Conservation (phyloP, 2,888 invertebrate species). For the Sesia apiformis region DNA sequence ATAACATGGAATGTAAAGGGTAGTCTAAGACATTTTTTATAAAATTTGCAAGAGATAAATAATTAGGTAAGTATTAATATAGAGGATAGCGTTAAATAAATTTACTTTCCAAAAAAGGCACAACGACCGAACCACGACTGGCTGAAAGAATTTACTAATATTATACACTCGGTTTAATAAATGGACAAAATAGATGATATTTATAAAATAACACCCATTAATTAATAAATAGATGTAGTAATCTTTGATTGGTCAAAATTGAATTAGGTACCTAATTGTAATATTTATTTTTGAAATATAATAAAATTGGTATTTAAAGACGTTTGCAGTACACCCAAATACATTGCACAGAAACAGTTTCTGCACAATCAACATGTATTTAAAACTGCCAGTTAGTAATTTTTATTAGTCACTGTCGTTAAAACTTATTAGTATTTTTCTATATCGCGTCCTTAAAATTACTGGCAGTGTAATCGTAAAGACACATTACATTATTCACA, state of each 20-base stretch:
- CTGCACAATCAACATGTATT: no score
- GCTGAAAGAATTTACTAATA: neutral
- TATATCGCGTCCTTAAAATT: slow-evolving; percentile 7
- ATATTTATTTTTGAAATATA: no score
- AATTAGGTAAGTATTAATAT: neutral
- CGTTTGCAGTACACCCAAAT: no score
- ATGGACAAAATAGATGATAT: neutral
- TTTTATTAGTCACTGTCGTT: no score
- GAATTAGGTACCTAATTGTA: neutral
- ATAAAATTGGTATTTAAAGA: no score
- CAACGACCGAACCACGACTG: slow-evolving; percentile 25
- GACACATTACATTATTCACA: neutral
- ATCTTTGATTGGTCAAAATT: neutral
- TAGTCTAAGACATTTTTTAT: neutral
- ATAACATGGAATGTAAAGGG: slow-evolving; percentile 23
- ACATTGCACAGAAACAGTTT: no score
- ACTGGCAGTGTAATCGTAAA: slow-evolving; percentile 17
- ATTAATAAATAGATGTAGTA: neutral
- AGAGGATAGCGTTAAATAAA: neutral
- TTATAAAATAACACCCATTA: neutral
- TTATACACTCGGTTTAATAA: neutral
- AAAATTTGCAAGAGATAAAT: neutral
- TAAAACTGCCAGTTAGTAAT: no score
- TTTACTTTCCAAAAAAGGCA: slow-evolving; percentile 40
- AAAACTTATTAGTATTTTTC: no score